Conservation (phyloP, 2,888 invertebrate species). For the Cheilosia pagana region DNA sequence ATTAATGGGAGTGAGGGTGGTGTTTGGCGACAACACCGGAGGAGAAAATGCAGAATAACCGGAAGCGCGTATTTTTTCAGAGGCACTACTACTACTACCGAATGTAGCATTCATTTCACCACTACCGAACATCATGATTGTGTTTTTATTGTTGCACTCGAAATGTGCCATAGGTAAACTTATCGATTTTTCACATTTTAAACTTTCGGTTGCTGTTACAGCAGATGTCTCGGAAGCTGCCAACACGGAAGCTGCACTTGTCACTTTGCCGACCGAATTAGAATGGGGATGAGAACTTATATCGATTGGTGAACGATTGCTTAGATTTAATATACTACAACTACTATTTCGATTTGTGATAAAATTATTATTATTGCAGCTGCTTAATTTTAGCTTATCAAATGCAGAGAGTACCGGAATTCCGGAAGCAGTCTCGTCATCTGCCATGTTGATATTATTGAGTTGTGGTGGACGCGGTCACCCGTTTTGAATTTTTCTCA, state of each 20-base stretch:
- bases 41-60: slow-evolving; percentile 33
- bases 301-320: slow-evolving; percentile 45
- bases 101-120: slow-evolving; percentile 35
- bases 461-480: slow-evolving; percentile 33
- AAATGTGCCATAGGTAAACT: slow-evolving; percentile 44
- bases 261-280: slow-evolving; percentile 22
- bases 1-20: background rate
- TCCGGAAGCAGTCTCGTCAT: slow-evolving; percentile 47
- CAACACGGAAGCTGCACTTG: slow-evolving; percentile 45
- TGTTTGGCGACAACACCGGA: background rate
- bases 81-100: slow-evolving; percentile 8
- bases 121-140: slow-evolving; percentile 43
- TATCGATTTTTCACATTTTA: slow-evolving; percentile 67
- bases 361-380: slow-evolving; percentile 48
- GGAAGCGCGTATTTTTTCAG: slow-evolving; percentile 43
- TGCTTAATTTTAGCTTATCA: slow-evolving; percentile 63
- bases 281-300: slow-evolving; percentile 31
- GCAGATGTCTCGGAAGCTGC: slow-evolving; percentile 22
- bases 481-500: slow-evolving; percentile 6
- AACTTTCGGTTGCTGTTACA: slow-evolving; percentile 35
- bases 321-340: slow-evolving; percentile 27
- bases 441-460: slow-evolving; percentile 58
- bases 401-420: slow-evolving; percentile 55
- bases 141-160: slow-evolving; percentile 53
- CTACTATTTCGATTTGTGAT: slow-evolving; percentile 35